These are phyloP conservation scores for Notarius lentiginosus DNA, from an alignment of 2,113 vertebrate species.

Conservation along the genomic window DNA sequence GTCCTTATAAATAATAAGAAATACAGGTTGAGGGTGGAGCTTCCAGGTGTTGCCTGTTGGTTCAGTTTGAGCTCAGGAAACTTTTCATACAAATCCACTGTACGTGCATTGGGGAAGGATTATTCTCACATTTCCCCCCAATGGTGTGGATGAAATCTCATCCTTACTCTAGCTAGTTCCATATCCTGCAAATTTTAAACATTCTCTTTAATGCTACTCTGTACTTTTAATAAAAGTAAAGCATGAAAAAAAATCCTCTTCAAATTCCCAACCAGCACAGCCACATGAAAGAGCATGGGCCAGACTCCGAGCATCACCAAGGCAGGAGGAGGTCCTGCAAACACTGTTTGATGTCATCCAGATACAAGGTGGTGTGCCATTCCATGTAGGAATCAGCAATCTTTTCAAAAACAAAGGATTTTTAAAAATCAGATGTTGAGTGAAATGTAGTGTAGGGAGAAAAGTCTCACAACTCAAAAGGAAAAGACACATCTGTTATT, in stretches of 20 bases:
- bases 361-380: not conserved
- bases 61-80: not conserved
- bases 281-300: not conserved
- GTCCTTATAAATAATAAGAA: not conserved
- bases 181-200: not conserved
- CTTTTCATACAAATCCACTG: too few relatives aligned
- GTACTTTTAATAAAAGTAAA: slow-evolving; percentile 4
- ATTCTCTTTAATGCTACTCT: slow-evolving; percentile 29
- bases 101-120: not conserved
- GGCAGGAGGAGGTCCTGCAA: slow-evolving; percentile 2
- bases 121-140: not conserved
- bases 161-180: not conserved
- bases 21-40: not conserved
- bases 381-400: not conserved
- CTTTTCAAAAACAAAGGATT: not conserved
- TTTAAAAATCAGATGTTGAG: not conserved
- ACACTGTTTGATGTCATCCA: slow-evolving; percentile 5
- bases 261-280: not conserved
- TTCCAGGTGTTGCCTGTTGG: not conserved
- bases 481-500: slow-evolving; percentile 12
- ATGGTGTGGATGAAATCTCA: not conserved
- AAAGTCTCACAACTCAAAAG: slow-evolving; percentile 22
- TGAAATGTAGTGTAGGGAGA: not conserved
- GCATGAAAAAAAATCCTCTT: not conserved
- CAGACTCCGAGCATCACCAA: slow-evolving; percentile 6